phyloP scores from a whole-genome alignment of 2,888 invertebrate species.

The Thelaira solivaga region DNA sequence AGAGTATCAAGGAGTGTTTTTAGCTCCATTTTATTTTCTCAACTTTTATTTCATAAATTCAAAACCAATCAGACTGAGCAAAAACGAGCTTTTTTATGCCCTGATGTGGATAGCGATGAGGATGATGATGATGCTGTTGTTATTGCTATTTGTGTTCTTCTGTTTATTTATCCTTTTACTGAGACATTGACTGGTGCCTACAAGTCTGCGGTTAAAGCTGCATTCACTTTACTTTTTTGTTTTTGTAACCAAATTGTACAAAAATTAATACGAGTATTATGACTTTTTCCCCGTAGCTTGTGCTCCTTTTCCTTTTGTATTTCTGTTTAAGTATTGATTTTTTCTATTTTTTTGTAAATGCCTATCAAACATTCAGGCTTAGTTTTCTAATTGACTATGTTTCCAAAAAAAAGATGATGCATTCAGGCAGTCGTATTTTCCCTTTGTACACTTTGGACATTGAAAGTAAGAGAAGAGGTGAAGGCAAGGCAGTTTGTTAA shows the following conservation, averaged over 20 bases:
- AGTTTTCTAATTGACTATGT: too few relatives aligned
- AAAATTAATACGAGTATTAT: too few relatives aligned
- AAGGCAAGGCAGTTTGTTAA: too few relatives aligned
- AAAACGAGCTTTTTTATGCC: background rate
- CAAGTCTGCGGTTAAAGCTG: constrained; percentile 31
- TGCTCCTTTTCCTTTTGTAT: constrained; percentile 2
- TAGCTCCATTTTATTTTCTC: background rate
- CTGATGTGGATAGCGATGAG: background rate
- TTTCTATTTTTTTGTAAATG: background rate
- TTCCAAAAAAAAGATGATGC: too few relatives aligned
- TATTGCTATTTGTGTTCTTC: background rate
- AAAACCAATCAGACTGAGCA: constrained; percentile 16
- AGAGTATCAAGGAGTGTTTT: background rate
- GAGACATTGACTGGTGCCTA: constrained; percentile 28
- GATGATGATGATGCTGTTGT: background rate
- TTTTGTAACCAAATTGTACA: background rate
- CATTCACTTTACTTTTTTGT: background rate
- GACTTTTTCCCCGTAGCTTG: too few relatives aligned
- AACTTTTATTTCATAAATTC: constrained; percentile 7
- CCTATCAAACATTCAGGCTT: background rate
- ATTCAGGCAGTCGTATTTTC: too few relatives aligned
- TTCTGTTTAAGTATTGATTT: constrained; percentile 36
- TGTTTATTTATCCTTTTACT: background rate
- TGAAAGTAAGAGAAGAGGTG: too few relatives aligned
- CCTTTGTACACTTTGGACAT: too few relatives aligned